Conservation (phyloP, 2,888 invertebrate genomes). For the Imbricaverruca yamaguchii region DNA sequence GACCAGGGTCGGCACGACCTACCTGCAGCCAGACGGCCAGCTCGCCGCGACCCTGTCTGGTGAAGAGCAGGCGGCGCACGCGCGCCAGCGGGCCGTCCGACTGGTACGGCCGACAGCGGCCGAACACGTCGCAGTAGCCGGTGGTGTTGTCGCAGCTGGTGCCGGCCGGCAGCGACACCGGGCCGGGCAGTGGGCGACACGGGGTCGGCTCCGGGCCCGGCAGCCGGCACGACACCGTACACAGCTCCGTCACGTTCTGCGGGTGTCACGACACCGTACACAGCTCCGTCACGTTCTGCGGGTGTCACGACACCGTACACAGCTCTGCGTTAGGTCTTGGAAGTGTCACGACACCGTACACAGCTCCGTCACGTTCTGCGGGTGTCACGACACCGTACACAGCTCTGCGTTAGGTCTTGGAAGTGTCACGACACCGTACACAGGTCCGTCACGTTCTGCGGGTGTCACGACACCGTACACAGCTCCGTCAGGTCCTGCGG, state of each 20-base stretch:
- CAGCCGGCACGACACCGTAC: conserved; percentile 36
- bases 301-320: neutral
- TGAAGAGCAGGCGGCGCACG: conserved; percentile 89
- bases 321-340: neutral
- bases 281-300: neutral
- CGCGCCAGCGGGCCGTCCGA: conserved; percentile 93
- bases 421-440: neutral
- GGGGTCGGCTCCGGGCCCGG: neutral
- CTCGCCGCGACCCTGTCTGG: conserved; percentile 75
- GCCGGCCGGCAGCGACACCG: neutral
- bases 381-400: neutral
- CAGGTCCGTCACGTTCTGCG: neutral
- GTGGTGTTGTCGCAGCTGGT: neutral
- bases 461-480: conserved; percentile 63
- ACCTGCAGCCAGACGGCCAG: conserved; percentile 88
- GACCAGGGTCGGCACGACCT: conserved; percentile 24
- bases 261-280: neutral
- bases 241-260: neutral
- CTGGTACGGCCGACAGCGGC: conserved; percentile 91
- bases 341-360: conserved; percentile 36
- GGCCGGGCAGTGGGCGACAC: neutral
- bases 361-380: neutral
- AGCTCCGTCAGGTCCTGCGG: conserved; percentile 52
- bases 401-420: neutral
- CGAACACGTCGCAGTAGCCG: conserved; percentile 98